A percentile compares a stretch with the other conserved stretches of the same genome.
phyloP scores from a whole-genome alignment of 2,797 vertebrate species.

The Ciconia nigra region DNA sequence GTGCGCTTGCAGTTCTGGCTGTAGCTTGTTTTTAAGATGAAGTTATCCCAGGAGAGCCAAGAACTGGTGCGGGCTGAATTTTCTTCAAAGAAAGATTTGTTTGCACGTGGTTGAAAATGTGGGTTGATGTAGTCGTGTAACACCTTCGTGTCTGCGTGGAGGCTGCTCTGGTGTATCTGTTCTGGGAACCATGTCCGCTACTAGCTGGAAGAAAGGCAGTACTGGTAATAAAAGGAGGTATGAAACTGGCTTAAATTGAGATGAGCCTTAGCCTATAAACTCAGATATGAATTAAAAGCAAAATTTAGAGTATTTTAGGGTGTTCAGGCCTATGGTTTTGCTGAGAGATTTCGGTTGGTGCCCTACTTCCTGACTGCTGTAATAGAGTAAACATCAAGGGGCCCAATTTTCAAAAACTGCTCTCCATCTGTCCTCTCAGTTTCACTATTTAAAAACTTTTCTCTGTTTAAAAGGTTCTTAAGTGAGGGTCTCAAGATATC shows the following conservation, averaged over 20 bases:
- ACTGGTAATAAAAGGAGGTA: neutral
- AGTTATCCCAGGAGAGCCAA: neutral
- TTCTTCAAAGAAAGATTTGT: neutral
- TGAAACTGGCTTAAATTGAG: neutral
- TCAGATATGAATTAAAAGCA: neutral
- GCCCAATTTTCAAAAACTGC: neutral
- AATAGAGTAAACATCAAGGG: neutral
- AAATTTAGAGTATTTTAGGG: neutral
- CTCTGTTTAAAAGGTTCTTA: neutral
- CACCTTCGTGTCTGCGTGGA: neutral
- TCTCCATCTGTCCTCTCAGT: neutral
- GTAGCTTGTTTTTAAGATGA: neutral
- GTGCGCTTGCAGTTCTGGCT: neutral
- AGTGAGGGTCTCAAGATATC: neutral
- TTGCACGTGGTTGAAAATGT: neutral
- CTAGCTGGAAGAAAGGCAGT: neutral
- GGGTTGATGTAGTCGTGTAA: neutral
- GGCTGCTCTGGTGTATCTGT: neutral
- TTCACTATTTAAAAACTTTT: neutral
- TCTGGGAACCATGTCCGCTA: fast-evolving
- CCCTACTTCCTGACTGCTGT: neutral
- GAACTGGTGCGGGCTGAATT: neutral
- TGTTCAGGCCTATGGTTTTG: neutral
- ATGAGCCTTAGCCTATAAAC: neutral
- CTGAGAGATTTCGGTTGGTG: neutral